A percentile compares a stretch with the other conserved stretches of the same genome.
Conservation (phyloP, 2,888 invertebrate genomes). For the Drosophila setosimentum region DNA sequence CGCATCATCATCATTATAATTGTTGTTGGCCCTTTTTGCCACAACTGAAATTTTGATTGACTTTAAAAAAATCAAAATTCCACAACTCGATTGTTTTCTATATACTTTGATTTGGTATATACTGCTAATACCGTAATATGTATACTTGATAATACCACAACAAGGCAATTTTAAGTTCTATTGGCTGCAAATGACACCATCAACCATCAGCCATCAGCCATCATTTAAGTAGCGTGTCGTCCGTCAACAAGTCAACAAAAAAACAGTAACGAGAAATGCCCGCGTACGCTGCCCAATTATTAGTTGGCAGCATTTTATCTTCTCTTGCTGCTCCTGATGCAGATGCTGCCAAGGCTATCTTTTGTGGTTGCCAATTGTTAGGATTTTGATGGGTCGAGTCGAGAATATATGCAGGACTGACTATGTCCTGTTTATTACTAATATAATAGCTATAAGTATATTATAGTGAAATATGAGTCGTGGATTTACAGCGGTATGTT, state of each 20-base stretch:
- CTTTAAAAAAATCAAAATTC: conserved; percentile 35
- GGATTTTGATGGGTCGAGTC: not conserved
- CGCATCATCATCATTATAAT: conserved; percentile 16
- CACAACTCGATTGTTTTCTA: conserved; percentile 16
- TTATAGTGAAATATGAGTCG: too few species aligned
- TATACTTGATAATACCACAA: not conserved
- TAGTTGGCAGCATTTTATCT: not conserved
- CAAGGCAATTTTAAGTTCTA: not conserved
- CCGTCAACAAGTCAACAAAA: conserved; percentile 4
- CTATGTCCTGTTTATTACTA: too few species aligned
- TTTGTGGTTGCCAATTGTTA: conserved; percentile 5
- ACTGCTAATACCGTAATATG: too few species aligned
- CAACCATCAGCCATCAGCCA: not conserved
- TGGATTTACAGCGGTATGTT: too few species aligned
- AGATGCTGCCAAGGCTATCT: conserved; percentile 21
- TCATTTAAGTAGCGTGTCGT: conserved; percentile 11
- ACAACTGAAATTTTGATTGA: conserved; percentile 2
- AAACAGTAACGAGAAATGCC: not conserved
- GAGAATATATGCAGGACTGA: not conserved
- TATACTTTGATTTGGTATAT: too few species aligned
- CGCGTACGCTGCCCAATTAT: not conserved
- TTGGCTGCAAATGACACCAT: conserved; percentile 8
- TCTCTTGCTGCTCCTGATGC: not conserved
- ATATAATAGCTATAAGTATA: too few species aligned
- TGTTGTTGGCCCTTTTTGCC: conserved; percentile 6